Conservation (phyloP, 2,113 vertebrate genomes). For the Daubentonia madagascariensis region DNA sequence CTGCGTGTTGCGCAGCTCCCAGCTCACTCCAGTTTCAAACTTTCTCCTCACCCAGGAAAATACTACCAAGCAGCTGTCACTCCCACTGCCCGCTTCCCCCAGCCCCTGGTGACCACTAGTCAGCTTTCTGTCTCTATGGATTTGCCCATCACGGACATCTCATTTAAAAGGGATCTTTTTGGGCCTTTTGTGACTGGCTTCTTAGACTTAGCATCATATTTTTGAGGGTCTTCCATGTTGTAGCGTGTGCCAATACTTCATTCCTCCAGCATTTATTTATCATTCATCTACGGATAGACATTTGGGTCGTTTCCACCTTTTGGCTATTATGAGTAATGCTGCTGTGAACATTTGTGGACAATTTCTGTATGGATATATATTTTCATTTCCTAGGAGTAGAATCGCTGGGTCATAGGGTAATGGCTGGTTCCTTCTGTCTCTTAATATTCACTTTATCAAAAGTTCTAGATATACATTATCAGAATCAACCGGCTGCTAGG, state of each 20-base stretch:
- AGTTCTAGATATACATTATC: background rate
- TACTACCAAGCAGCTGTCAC: no score
- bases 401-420: background rate
- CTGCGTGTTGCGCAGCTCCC: rapidly evolving
- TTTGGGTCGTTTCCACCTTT: background rate
- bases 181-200: background rate
- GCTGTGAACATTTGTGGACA: no score
- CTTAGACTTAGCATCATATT: background rate
- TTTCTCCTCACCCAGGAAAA: background rate
- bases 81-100: rapidly evolving
- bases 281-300: background rate
- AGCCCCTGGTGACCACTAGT: background rate
- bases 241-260: background rate
- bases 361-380: background rate
- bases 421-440: background rate
- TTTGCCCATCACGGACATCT: background rate
- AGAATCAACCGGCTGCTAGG: background rate
- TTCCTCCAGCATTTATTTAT: background rate
- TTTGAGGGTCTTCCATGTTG: background rate
- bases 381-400: background rate
- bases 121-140: background rate
- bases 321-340: background rate
- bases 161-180: background rate
- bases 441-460: background rate
- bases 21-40: background rate